phyloP scores from a whole-genome alignment of 2,888 invertebrate genomes.

The Athalia circularis region DNA sequence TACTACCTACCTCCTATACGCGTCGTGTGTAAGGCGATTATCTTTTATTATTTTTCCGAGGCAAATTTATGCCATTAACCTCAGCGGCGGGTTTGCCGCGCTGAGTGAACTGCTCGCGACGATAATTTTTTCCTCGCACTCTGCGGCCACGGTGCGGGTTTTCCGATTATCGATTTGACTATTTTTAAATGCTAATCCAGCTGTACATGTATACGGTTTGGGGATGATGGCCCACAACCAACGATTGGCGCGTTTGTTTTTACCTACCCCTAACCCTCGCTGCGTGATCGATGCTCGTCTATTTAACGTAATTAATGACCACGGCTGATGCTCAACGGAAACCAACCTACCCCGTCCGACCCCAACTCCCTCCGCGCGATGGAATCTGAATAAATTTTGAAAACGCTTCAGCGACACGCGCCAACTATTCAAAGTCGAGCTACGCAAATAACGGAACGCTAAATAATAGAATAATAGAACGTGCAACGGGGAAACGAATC shows the following conservation, averaged over 20 bases:
- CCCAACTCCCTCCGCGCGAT: neutral
- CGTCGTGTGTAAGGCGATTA: conserved; percentile 67
- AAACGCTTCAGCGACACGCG: conserved; percentile 38
- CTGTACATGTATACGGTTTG: no score
- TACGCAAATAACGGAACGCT: no score
- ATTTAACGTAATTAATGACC: conserved; percentile 43
- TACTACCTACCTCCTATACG: no score
- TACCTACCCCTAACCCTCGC: neutral
- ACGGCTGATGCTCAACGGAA: neutral
- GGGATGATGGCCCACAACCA: neutral
- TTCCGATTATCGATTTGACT: conserved; percentile 48
- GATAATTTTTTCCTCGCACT: conserved; percentile 62
- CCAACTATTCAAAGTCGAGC: neutral
- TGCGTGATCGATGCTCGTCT: conserved; percentile 43
- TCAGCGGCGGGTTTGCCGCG: conserved; percentile 47
- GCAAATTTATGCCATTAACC: conserved; percentile 69
- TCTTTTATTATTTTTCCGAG: conserved; percentile 66
- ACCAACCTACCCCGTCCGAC: no score
- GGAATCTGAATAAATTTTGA: conserved; percentile 38
- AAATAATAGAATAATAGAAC: no score
- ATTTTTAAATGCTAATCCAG: conserved; percentile 37
- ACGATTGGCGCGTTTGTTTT: neutral
- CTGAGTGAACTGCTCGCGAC: conserved; percentile 53
- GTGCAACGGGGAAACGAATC: no score
- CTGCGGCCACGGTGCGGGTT: conserved; percentile 50